Conservation (phyloP, 2,888 invertebrate genomes). For the Drosophila atripex region DNA sequence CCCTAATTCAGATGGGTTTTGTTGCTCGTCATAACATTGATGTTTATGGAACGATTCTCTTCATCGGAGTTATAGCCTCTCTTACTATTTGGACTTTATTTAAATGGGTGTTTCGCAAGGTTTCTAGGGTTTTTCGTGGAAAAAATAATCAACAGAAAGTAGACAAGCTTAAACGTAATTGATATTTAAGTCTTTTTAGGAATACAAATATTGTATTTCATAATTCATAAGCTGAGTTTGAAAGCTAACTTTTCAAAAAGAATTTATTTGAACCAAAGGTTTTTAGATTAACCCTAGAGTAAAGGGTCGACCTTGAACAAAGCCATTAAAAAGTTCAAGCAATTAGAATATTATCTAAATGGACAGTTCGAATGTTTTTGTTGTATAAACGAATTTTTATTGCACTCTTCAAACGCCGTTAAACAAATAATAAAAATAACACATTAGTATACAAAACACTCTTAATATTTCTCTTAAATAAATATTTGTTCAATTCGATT, state of each 20-base stretch:
- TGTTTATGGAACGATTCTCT: slow-evolving; percentile 67
- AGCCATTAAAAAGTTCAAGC: background rate
- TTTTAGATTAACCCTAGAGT: background rate
- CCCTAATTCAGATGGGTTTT: slow-evolving; percentile 83
- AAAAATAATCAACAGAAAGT: slow-evolving; percentile 8
- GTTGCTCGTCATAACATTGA: slow-evolving; percentile 84
- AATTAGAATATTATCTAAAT: background rate
- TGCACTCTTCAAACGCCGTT: background rate
- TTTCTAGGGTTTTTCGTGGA: background rate
- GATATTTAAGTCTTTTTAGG: background rate
- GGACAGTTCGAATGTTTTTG: background rate
- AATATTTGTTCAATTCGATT: background rate
- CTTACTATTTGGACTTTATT: background rate
- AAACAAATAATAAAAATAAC: background rate
- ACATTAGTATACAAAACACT: background rate
- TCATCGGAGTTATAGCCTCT: background rate
- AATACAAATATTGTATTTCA: background rate
- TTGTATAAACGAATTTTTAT: background rate
- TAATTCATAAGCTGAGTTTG: no score
- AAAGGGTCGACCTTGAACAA: background rate
- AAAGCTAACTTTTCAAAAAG: background rate
- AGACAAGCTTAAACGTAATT: slow-evolving; percentile 13
- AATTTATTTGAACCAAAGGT: background rate
- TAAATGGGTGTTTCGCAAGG: slow-evolving; percentile 23
- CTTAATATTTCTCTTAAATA: background rate